phyloP scores from a whole-genome alignment of 2,797 vertebrate genomes.

The Leuciscus waleckii region DNA sequence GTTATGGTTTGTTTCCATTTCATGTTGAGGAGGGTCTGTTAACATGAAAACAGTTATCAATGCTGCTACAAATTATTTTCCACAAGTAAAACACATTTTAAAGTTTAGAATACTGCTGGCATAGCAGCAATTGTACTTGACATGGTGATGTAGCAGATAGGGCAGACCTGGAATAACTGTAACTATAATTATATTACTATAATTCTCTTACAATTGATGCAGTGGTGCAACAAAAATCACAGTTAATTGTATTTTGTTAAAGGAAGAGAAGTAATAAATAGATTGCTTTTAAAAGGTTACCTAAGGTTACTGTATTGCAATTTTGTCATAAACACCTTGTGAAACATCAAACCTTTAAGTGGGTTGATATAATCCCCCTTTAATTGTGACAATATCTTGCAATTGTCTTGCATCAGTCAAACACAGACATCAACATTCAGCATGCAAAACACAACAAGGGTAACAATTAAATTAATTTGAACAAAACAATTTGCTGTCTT shows the following conservation, averaged over 20 bases:
- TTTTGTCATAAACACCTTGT: background rate
- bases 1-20: constrained; percentile 91
- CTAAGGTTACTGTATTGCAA: background rate
- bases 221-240: background rate
- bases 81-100: background rate
- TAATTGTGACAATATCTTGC: too few species aligned
- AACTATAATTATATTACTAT: background rate
- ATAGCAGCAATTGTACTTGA: background rate
- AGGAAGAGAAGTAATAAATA: background rate
- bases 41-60: constrained; percentile 52
- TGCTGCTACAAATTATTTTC: constrained; percentile 65
- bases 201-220: background rate
- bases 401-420: background rate
- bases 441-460: background rate
- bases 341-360: background rate
- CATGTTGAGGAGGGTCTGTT: constrained; percentile 92
- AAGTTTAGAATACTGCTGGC: background rate
- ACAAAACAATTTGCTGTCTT: background rate
- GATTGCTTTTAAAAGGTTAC: background rate
- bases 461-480: background rate
- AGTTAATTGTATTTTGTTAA: background rate
- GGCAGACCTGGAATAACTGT: background rate
- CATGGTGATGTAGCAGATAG: background rate
- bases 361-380: background rate
- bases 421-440: background rate